Base-by-base conservation (phyloP, 1,140 invertebrate species). In the Epicauta chinensis region DNA sequence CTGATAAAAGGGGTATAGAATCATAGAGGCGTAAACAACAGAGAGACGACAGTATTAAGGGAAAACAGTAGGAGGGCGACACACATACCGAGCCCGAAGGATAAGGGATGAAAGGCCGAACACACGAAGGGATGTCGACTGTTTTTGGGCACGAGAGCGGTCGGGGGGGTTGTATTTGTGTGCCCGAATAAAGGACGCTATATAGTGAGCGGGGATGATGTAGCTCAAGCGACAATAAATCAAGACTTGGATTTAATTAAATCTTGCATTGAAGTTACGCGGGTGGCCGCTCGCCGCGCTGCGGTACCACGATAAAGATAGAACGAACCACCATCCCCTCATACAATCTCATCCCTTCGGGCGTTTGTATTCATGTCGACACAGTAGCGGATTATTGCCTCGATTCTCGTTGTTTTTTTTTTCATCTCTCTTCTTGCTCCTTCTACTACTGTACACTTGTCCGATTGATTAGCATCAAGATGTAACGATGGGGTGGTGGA, bases 201-300 rank as follows among this genome's bases (percentile, higher is more conserved):
- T 34, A 34, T 12, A 11, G 32, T 34, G 10, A 3, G 3, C 32
- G 32, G 32, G 49, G 48, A 47, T 41, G 52, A 48, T 51, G 53
- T 43, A 53, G 61, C 60, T 60, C 63, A 64, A 67, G 70, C 73
- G 71, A 73, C 75, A 73, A 78, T 79, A 78, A 78, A 79, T 78
- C 76, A 78, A 75, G 73, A 70, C 72, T 70, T 70, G 71, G 69
- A 73, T 73, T 73, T 73, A 73, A 73, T 73, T 73, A 73, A 73
- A 73, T 73, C 71, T 73, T 71, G 69, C 71, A 73, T 71, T 71
- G 71, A 73, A 71, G 68, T 70, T 67, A 65, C 66, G 68, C 64
- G 68, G 68, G 64, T 67, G 64, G 67, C 67, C 67, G 67, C 67
- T 68, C 65, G 68, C 66, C 68, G 69, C 68, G 68, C 69, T 70